Evolutionary conservation across 2,888 invertebrate species (phyloP).

Genomic region (Pocota personata): DNA sequence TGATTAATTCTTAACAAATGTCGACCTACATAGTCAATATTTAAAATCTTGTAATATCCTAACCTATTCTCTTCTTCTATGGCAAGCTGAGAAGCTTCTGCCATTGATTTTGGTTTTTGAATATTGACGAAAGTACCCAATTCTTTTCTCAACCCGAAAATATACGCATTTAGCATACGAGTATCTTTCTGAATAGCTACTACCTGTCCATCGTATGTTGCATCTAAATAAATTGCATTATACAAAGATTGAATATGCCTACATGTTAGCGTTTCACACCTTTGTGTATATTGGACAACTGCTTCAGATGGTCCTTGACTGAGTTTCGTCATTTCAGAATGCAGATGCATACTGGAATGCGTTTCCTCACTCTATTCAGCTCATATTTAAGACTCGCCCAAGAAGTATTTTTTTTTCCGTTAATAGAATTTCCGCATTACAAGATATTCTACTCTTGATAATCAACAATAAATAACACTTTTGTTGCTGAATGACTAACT

Average conservation of each 20-base stretch:
- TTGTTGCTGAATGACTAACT: too few species aligned
- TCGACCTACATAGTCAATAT: not conserved
- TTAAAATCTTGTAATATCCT: not conserved
- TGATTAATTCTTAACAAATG: not conserved
- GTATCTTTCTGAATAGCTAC: too few species aligned
- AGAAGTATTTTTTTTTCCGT: too few species aligned
- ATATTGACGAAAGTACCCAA: not conserved
- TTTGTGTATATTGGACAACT: not conserved
- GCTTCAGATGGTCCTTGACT: too few species aligned
- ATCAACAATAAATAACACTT: too few species aligned
- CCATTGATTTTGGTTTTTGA: not conserved
- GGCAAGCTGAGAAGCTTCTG: not conserved
- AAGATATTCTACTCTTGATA: too few species aligned
- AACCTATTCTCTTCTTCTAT: not conserved
- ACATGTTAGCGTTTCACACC: not conserved
- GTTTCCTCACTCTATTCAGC: too few species aligned
- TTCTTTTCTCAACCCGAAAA: not conserved
- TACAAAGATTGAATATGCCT: not conserved
- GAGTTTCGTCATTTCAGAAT: too few species aligned
- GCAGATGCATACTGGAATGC: too few species aligned
- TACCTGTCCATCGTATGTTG: not conserved
- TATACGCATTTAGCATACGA: too few species aligned
- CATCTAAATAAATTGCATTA: not conserved
- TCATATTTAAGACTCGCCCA: too few species aligned
- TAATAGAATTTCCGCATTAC: too few species aligned